Evolutionary conservation across 2,888 invertebrate genomes (phyloP).

Genomic region (Mimachlamys varia): DNA sequence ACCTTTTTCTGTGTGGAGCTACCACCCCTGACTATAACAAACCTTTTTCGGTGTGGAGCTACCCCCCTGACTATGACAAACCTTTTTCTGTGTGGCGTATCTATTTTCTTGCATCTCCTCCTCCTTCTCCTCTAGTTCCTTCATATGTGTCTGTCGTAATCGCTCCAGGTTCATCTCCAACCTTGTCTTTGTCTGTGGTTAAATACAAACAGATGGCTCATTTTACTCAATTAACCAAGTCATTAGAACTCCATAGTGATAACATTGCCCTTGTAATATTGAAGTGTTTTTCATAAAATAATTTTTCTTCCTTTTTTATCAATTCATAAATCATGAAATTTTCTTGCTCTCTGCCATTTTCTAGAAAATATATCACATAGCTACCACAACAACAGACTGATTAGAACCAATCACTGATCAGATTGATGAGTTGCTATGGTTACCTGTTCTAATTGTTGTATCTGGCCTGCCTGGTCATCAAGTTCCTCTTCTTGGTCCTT

Average conservation of each 20-base stretch:
- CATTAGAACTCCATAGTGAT: neutral
- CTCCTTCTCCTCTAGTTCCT: constrained; percentile 94
- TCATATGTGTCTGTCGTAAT: constrained; percentile 93
- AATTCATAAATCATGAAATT: neutral
- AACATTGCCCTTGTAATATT: too few relatives aligned
- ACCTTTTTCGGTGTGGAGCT: too few relatives aligned
- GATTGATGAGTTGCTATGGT: neutral
- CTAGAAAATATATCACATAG: too few relatives aligned
- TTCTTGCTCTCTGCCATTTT: too few relatives aligned
- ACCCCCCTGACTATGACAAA: constrained; percentile 44
- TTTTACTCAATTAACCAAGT: neutral
- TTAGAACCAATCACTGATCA: neutral
- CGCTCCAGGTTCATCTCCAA: constrained; percentile 97
- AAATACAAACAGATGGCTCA: neutral
- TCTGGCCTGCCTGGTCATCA: constrained; percentile 96
- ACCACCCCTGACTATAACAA: too few relatives aligned
- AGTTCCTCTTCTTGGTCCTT: constrained; percentile 93
- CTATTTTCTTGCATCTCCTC: constrained; percentile 96
- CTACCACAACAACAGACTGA: neutral
- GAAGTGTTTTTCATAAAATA: too few relatives aligned
- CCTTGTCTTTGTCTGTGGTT: constrained; percentile 89
- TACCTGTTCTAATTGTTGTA: constrained; percentile 92
- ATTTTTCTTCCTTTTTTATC: too few relatives aligned
- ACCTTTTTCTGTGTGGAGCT: too few relatives aligned
- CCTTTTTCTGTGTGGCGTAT: constrained; percentile 93